Base-by-base conservation (phyloP, 2,888 invertebrate genomes). In the Panzeria rudis region DNA sequence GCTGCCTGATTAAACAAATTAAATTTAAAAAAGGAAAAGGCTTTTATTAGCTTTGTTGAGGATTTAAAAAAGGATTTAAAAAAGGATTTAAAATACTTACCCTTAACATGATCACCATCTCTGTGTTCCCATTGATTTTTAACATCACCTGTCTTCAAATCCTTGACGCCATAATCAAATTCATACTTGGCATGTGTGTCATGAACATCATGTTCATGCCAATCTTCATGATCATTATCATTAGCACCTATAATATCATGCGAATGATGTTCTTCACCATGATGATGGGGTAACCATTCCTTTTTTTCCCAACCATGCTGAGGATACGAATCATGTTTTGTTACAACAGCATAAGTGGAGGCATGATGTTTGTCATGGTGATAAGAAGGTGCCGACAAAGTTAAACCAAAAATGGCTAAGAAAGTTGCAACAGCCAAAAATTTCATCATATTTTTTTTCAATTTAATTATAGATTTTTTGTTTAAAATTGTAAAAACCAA, bases 71-170 rank as follows among this genome's bases (percentile, higher is more conserved):
- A n/a, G n/a, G n/a, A n/a, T n/a, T n/a, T n/a, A n/a, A n/a, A n/a
- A n/a, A n/a, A n/a, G n/a, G n/a, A n/a, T n/a, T n/a, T n/a, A n/a
- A n/a, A n/a, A n/a, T 8, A 56, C 47, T 68, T 87, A 89, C 92
- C 92, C 86, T 94, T 94, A 11, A 94, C 94, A 84, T 91, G 89
- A 88, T 94, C 94, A 23, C 94, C 94, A 88, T 94, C 93, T 44
- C 94, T 92, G 50, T 93, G 91, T 88, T 94, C 94, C 90, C 93
- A 92, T 86, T 93, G 93, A 83, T 92, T 92, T 88, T 93, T 93
- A 17, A 93, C 91, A 83, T 93, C 93, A 1, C 93, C 93, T 1
- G 93, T 93, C 38, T 93, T 93, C 0, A 91, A 89, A 86, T 93
- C 93, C 86, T 93, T 92, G 20, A 93, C 93, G 2, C 93, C 93